These are phyloP conservation scores for Strix uralensis DNA, from an alignment of 2,113 vertebrate genomes.

Conservation along the genomic window DNA sequence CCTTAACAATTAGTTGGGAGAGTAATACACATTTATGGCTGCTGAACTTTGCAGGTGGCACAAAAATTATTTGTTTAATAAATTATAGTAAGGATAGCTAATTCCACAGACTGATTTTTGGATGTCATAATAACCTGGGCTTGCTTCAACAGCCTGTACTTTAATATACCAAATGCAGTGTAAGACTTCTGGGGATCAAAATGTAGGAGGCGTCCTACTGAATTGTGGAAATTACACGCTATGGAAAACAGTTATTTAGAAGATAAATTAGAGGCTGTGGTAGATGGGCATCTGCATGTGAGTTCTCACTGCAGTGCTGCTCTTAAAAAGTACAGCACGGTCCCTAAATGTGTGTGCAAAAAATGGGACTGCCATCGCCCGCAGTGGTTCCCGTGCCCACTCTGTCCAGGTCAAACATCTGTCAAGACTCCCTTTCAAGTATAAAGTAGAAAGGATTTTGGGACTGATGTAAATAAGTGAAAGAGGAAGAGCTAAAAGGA, in stretches of 20 bases:
- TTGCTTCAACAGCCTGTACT: neutral
- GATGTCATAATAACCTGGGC: neutral
- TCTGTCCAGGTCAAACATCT: neutral
- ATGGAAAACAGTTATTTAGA: neutral
- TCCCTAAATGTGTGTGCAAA: neutral
- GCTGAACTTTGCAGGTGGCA: neutral
- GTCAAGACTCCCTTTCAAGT: neutral
- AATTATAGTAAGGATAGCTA: neutral
- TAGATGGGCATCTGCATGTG: neutral
- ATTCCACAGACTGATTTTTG: neutral
- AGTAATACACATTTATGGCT: neutral
- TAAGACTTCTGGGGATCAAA: neutral
- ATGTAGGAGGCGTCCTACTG: neutral
- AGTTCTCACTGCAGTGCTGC: neutral
- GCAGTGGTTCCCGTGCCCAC: neutral
- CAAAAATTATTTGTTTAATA: neutral
- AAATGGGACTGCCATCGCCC: neutral
- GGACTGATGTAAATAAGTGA: slow-evolving; percentile 9
- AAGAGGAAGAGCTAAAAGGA: slow-evolving; percentile 26
- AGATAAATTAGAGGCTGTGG: neutral
- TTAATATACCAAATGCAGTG: neutral
- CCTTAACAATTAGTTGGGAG: neutral
- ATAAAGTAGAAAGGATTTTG: neutral
- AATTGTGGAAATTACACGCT: neutral
- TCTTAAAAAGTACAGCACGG: neutral